Base-by-base conservation (phyloP, 2,113 vertebrate species). In the Channa argus region DNA sequence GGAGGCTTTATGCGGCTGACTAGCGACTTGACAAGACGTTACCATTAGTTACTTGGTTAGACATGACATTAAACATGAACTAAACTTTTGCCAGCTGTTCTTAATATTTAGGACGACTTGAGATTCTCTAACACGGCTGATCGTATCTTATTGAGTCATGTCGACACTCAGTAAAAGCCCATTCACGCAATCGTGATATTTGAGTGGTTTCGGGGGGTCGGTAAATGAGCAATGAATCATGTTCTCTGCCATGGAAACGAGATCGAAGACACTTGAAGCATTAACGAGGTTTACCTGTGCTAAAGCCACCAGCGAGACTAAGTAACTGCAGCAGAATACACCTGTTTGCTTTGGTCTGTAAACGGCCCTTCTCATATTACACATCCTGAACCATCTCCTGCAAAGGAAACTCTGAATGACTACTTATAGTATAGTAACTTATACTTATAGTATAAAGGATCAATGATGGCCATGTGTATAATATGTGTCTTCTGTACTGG, bases 341-440 rank as follows among this genome's bases (percentile, higher is more conserved):
- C 36, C 41, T 15, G 13, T 15, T 63, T 11, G 3, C 2, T 13
- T 36, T 39, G 10, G 5, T 6, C 8, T 50, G 8, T 53, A 51
- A 77, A 60, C 56, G 49, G 12, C 4, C 34, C 11, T 1, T 55
- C 3, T 62, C 53, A 63, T 8, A 5, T 78, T 69, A 39, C 33
- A 77, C 9, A 71, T 88, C 83, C 72, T 80, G 66, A 13, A 47
- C 3, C 11, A 15, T 4, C 62, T 80, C 72, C 70, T 51, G 58
- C 52, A 77, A 33, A 44, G 34, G 34, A 44, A 69, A 10, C 41
- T 4, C 59, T 39, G 24, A 61, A 38, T 51, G 49, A 44, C 6
- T 45, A 11, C 4, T n/a, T 53, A 14, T 24, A 24, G 24, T 24
- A 24, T 24, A 24, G 24, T 24, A 24, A 24, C 24, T 24, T 24